Conservation (phyloP, 2,888 invertebrate species). For the Sarcophaga rosellei region DNA sequence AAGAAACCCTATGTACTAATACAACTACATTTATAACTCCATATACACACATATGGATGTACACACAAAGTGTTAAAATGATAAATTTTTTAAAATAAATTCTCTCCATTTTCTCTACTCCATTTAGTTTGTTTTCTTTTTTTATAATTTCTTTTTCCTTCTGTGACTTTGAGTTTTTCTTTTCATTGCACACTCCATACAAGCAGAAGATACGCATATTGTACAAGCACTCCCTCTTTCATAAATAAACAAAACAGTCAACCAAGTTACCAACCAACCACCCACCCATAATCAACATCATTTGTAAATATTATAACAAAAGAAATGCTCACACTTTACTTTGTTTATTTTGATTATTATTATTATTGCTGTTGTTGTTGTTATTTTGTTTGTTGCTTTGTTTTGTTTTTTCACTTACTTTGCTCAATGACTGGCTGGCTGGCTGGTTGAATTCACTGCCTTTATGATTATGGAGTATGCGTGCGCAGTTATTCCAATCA, state of each 20-base stretch:
- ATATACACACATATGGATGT: no score
- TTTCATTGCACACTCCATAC: no score
- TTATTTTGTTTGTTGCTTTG: background rate
- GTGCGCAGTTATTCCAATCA: constrained; percentile 43
- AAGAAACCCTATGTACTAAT: no score
- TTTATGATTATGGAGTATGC: constrained; percentile 28
- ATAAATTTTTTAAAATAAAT: no score
- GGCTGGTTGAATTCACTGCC: background rate
- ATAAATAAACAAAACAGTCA: background rate
- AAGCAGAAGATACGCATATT: background rate
- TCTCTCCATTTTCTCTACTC: no score
- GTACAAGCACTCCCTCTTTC: background rate
- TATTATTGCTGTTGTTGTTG: background rate
- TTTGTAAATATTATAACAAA: constrained; percentile 33
- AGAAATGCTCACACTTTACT: constrained; percentile 29
- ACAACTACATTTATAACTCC: no score
- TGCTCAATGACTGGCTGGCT: background rate
- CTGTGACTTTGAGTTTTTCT: no score
- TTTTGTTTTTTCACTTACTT: background rate
- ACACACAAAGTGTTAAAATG: no score
- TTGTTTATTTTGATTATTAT: background rate
- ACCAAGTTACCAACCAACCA: constrained; percentile 5
- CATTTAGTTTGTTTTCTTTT: no score
- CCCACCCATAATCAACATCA: constrained; percentile 5
- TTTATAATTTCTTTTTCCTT: no score